Conservation (phyloP, 1,140 invertebrate species). For the Aphelenchoides besseyi region DNA sequence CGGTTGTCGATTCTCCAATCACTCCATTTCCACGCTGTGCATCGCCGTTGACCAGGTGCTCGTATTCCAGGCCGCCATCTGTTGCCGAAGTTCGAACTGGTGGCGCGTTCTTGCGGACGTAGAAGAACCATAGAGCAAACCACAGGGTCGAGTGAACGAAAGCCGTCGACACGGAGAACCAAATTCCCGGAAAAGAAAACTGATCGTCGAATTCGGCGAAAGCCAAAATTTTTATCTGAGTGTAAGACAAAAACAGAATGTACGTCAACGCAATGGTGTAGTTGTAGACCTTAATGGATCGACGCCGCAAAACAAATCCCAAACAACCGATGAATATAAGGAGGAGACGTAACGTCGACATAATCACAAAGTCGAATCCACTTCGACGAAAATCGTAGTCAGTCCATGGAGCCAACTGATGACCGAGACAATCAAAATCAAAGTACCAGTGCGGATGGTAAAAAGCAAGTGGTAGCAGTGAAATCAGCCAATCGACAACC, state of each 20-base stretch:
- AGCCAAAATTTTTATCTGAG: background rate
- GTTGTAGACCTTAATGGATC: background rate
- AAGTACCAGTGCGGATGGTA: background rate
- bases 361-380: slow-evolving; percentile 17
- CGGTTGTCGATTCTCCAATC: background rate
- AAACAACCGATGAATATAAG: slow-evolving; percentile 1
- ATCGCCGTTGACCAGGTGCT: background rate
- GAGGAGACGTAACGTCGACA: background rate
- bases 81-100: slow-evolving; percentile 17
- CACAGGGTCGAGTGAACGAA: background rate
- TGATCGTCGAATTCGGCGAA: slow-evolving; percentile 21
- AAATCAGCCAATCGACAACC: background rate
- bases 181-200: slow-evolving; percentile 16
- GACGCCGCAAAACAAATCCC: background rate
- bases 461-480: background rate
- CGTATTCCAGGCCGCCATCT: slow-evolving; percentile 1
- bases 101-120: background rate
- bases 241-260: background rate
- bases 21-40: slow-evolving; percentile 12
- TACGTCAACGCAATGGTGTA: background rate
- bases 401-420: background rate
- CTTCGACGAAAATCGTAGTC: background rate
- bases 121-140: background rate
- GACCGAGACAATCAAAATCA: background rate
- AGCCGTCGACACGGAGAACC: slow-evolving; percentile 17